Conservation (phyloP, 2,797 vertebrate species). For the Paguma larvata region DNA sequence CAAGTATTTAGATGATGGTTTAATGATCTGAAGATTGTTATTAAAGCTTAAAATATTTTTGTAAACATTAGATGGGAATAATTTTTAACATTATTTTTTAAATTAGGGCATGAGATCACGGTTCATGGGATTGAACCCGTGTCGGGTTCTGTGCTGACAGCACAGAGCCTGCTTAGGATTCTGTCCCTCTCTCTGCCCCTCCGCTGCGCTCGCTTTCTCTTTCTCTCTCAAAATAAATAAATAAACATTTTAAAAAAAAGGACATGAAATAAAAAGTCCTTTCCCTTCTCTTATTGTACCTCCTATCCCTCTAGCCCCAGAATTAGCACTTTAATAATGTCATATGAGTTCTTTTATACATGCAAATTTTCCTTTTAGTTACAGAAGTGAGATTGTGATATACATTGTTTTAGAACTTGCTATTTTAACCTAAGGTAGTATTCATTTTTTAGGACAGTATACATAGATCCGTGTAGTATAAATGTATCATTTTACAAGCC, state of each 20-base stretch:
- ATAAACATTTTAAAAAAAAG: too few relatives aligned
- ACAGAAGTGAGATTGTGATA: neutral
- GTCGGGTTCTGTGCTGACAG: too few relatives aligned
- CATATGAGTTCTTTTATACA: neutral
- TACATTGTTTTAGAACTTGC: neutral
- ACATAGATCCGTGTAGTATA: neutral
- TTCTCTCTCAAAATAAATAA: too few relatives aligned
- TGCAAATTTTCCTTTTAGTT: neutral
- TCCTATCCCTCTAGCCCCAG: neutral
- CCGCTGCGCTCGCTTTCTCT: too few relatives aligned
- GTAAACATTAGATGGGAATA: neutral
- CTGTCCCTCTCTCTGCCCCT: too few relatives aligned
- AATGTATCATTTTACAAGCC: neutral
- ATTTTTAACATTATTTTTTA: neutral
- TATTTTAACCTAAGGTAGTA: neutral
- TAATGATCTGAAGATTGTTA: slow-evolving; percentile 21
- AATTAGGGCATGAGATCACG: too few relatives aligned
- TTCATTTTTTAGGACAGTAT: neutral
- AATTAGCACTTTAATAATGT: slow-evolving; percentile 19
- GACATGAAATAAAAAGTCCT: neutral
- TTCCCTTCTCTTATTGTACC: neutral
- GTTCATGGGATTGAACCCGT: too few relatives aligned
- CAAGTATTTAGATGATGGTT: slow-evolving; percentile 17
- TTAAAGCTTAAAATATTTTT: slow-evolving; percentile 10
- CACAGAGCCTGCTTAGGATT: too few relatives aligned